Conservation (phyloP, 2,888 invertebrate genomes). For the Silvanus unidentatus region DNA sequence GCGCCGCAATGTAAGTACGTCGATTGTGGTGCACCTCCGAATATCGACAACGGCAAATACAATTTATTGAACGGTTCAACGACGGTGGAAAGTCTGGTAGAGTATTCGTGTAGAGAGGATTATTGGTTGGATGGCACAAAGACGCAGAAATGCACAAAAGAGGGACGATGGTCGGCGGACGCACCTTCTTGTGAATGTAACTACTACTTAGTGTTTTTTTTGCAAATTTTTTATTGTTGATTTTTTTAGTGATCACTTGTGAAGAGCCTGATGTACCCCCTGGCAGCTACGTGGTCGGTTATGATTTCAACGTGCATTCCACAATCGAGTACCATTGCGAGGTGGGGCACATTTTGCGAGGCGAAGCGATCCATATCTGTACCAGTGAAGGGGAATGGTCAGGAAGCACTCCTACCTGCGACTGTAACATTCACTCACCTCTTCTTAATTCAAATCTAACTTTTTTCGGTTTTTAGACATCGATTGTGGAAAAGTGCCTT, state of each 20-base stretch:
- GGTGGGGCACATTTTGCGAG: conserved; percentile 72
- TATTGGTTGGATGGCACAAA: conserved; percentile 74
- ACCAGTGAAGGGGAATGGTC: conserved; percentile 78
- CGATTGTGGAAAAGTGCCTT: conserved; percentile 80
- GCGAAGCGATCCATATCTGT: conserved; percentile 66
- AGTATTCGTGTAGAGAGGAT: conserved; percentile 75
- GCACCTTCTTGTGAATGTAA: conserved; percentile 81
- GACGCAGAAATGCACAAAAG: conserved; percentile 67
- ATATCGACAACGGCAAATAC: conserved; percentile 70
- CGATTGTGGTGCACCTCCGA: conserved; percentile 77
- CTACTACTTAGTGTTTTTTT: conserved; percentile 29
- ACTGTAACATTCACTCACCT: conserved; percentile 59
- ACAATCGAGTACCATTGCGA: conserved; percentile 85
- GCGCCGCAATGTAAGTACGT: conserved; percentile 80
- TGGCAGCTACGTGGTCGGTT: conserved; percentile 82
- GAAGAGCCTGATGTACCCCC: conserved; percentile 80
- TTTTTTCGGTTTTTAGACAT: conserved; percentile 55
- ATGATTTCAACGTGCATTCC: conserved; percentile 84
- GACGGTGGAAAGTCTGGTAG: conserved; percentile 71
- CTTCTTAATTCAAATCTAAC: conserved; percentile 7
- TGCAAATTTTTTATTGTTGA: neutral
- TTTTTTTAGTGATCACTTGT: conserved; percentile 68
- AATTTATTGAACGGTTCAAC: conserved; percentile 71
- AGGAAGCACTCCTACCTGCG: conserved; percentile 72
- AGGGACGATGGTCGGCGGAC: conserved; percentile 83